Evolutionary conservation across 2,797 vertebrate genomes (phyloP), one percentile per base, ranked within the genome.

Genomic region (Eurystomus glaucurus): DNA sequence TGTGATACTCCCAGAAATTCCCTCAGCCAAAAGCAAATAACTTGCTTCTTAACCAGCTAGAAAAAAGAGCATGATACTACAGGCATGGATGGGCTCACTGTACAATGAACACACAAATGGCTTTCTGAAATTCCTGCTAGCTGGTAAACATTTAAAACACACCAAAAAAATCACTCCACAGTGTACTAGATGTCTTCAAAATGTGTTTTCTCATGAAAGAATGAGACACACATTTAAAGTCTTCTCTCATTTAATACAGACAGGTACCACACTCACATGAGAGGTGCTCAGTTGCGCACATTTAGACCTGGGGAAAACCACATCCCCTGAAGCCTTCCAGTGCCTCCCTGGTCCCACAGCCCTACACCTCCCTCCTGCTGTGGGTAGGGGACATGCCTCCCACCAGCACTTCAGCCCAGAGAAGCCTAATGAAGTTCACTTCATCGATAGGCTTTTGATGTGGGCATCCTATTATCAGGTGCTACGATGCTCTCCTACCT

Each of bases 1-100:
- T 98, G 94, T 96, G 95, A 95, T 96, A 72, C 97, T 98, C 98
- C 98, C 98, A 98, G 97, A 98, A 98, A 96, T 96, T 97, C 88
- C 85, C 82, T 96, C 1, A 2, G 97, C 97, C 97, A 97, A 95
- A 91, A 97, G 90, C 95, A 96, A 95, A 86, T 92, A 95, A 95
- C 81, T 88, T 75, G 83, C 90, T 93, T 95, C 97, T 98, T 93
- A 97, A 97, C 97, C 85, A 95, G 95, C 80, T 77, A 95, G 90
- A 93, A 97, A 90, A 96, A 82, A 97, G 94, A 97, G 84, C 93
- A 62, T n/a, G 94, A 89, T 90, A 96, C 54, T 81, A 93, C 43
- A 70, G 95, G 96, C 45, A 91, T 83, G 91, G 82, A 91, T 83
- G 91, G 82, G n/a, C 87, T 51, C 25, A 69, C 97, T 31, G 57